Conservation (phyloP, 2,888 invertebrate species). For the Osedax fenrisi region DNA sequence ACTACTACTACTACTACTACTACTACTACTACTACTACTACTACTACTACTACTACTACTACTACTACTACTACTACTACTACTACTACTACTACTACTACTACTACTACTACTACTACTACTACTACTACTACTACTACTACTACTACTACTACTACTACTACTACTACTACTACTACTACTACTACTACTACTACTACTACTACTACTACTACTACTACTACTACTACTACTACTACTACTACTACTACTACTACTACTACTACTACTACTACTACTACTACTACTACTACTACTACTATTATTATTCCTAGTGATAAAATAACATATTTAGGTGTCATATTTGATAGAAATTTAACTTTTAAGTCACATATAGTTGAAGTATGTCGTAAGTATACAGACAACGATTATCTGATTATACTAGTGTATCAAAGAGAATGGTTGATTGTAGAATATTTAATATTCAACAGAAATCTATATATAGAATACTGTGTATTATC, state of each 20-base stretch:
- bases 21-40: slow-evolving; percentile 18
- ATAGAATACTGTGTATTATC: too few species aligned
- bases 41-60: neutral
- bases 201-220: slow-evolving; percentile 27
- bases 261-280: slow-evolving; percentile 24
- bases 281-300: slow-evolving; percentile 21
- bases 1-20: slow-evolving; percentile 22
- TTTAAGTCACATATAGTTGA: too few species aligned
- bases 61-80: neutral
- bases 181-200: slow-evolving; percentile 24
- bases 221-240: slow-evolving; percentile 24
- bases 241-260: slow-evolving; percentile 24
- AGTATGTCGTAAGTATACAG: too few species aligned
- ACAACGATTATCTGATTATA: too few species aligned
- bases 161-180: slow-evolving; percentile 26
- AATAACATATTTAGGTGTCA: too few species aligned
- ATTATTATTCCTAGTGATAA: neutral
- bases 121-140: slow-evolving; percentile 27
- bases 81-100: slow-evolving; percentile 25
- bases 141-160: slow-evolving; percentile 28
- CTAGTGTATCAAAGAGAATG: too few species aligned
- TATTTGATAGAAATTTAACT: too few species aligned
- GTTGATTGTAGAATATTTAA: too few species aligned
- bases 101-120: slow-evolving; percentile 14
- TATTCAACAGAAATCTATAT: too few species aligned